Conservation (phyloP, 2,888 invertebrate species). For the Heterodera filipjevi region DNA sequence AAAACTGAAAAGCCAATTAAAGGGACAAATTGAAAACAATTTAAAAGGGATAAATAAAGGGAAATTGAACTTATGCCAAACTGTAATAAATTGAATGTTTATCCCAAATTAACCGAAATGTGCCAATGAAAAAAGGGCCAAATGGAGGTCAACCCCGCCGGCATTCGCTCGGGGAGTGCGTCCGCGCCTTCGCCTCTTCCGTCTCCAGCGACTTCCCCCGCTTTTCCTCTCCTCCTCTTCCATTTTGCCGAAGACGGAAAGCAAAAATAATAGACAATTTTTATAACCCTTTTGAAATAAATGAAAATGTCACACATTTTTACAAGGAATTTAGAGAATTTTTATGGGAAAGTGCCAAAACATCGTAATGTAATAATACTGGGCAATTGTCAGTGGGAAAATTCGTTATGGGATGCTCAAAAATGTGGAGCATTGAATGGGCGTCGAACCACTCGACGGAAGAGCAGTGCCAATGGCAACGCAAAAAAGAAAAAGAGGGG, state of each 20-base stretch:
- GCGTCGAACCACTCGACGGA: not conserved
- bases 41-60: not conserved
- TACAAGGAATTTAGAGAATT: not conserved
- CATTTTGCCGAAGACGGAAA: not conserved
- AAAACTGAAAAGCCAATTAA: not conserved
- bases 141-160: not conserved
- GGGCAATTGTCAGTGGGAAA: not conserved
- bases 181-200: not conserved
- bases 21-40: not conserved
- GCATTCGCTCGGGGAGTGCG: not conserved
- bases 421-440: not conserved
- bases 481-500: not conserved
- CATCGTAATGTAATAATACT: not conserved
- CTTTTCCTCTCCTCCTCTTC: not conserved
- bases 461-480: not conserved
- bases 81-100: too few species aligned
- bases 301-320: too few species aligned
- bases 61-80: too few species aligned
- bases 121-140: slow-evolving; percentile 2
- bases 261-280: not conserved
- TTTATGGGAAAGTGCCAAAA: not conserved
- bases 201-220: not conserved
- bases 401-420: not conserved
- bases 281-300: too few species aligned
- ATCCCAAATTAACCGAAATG: not conserved